These are phyloP conservation scores for Drosophila longiperda DNA, from an alignment of 2,888 invertebrate genomes.

Conservation along the genomic window DNA sequence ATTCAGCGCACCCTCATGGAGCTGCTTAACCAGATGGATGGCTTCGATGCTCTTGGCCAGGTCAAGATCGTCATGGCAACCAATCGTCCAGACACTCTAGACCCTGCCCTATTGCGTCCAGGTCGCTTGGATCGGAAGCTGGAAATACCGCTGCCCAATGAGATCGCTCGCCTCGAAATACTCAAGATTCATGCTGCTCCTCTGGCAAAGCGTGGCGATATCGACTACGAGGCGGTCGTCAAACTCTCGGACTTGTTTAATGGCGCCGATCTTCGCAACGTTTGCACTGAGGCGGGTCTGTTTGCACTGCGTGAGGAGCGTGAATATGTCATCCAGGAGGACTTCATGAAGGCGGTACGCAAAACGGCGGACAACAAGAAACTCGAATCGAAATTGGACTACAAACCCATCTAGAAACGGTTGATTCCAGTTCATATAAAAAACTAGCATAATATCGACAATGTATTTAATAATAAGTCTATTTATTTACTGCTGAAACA, in stretches of 20 bases:
- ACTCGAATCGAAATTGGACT: slow-evolving; percentile 98
- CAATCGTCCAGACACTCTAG: slow-evolving; percentile 98
- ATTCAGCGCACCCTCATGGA: slow-evolving; percentile 99
- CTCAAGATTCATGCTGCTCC: slow-evolving; percentile 97
- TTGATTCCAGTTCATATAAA: background rate
- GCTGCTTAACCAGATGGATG: slow-evolving; percentile 98
- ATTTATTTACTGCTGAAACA: slow-evolving; percentile 14
- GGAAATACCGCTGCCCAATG: slow-evolving; percentile 98
- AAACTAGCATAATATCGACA: background rate
- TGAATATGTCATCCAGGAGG: slow-evolving; percentile 98
- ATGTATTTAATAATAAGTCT: background rate
- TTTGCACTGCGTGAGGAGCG: slow-evolving; percentile 95
- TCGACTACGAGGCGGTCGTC: slow-evolving; percentile 99
- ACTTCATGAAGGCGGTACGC: slow-evolving; percentile 99
- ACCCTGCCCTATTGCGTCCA: slow-evolving; percentile 97
- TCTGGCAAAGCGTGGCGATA: slow-evolving; percentile 98
- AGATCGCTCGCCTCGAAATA: slow-evolving; percentile 97
- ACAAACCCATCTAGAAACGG: slow-evolving; percentile 95
- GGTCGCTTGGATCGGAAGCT: slow-evolving; percentile 98
- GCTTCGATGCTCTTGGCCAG: slow-evolving; percentile 97
- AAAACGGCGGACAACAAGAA: slow-evolving; percentile 99
- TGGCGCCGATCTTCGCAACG: slow-evolving; percentile 98
- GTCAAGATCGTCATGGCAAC: slow-evolving; percentile 99
- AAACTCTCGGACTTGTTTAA: slow-evolving; percentile 99
- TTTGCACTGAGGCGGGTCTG: slow-evolving; percentile 98